Conservation (phyloP, 2,113 vertebrate genomes). For the Triplophysa tibetana region DNA sequence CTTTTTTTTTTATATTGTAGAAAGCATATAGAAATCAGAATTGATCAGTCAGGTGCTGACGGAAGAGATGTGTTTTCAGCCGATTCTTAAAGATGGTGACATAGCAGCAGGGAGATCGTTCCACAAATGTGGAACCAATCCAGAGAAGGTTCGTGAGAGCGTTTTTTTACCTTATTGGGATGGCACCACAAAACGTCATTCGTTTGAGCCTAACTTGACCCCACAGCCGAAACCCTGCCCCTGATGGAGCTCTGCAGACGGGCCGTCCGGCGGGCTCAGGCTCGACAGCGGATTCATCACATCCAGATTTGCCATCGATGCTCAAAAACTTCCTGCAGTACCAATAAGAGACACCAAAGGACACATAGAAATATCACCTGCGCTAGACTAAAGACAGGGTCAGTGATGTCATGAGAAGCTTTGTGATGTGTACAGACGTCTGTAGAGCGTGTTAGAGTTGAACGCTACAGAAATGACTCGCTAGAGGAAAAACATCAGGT, state of each 20-base stretch:
- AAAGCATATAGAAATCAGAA: too few relatives aligned
- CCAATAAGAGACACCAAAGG: too few relatives aligned
- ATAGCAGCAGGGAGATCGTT: too few relatives aligned
- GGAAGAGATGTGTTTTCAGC: too few relatives aligned
- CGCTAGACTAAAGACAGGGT: constrained; percentile 24
- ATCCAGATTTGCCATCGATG: constrained; percentile 89
- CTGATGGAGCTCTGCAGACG: constrained; percentile 96
- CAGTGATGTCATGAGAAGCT: not conserved
- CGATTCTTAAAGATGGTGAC: too few relatives aligned
- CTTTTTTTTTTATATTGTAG: too few relatives aligned
- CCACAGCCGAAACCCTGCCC: constrained; percentile 90
- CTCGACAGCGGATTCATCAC: constrained; percentile 88
- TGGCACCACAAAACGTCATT: too few relatives aligned
- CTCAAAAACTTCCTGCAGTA: constrained; percentile 99
- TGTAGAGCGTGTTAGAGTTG: not conserved
- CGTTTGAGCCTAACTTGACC: constrained; percentile 5
- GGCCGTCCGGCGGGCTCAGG: constrained; percentile 88
- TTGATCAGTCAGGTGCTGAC: too few relatives aligned
- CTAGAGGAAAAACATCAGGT: not conserved
- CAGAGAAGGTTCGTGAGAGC: too few relatives aligned
- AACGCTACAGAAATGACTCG: not conserved
- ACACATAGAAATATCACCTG: too few relatives aligned
- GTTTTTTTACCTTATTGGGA: too few relatives aligned
- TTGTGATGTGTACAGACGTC: constrained; percentile 32
- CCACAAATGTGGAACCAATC: too few relatives aligned